phyloP scores from a whole-genome alignment of 2,113 vertebrate species.

The Vulpes ferrilata region DNA sequence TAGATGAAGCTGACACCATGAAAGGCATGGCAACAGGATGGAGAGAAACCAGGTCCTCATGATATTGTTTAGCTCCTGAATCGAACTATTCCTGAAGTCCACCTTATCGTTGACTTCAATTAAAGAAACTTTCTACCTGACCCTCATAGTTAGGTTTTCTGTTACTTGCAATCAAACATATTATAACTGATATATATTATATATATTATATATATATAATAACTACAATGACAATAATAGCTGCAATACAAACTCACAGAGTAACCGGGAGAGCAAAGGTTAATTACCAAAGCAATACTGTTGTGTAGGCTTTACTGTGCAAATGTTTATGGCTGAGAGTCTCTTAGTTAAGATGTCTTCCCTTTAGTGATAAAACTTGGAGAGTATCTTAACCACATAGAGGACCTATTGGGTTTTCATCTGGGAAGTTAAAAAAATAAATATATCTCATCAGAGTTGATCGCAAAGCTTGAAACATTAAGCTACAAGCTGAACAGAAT shows the following conservation, averaged over 20 bases:
- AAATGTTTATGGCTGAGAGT: neutral
- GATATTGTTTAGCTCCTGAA: neutral
- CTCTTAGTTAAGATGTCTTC: neutral
- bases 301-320: neutral
- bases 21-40: neutral
- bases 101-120: neutral
- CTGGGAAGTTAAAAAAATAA: neutral
- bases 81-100: neutral
- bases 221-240: neutral
- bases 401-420: neutral
- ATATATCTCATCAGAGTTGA: neutral
- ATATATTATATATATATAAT: neutral
- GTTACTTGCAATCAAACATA: neutral
- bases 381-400: neutral
- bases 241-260: neutral
- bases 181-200: neutral
- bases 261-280: neutral
- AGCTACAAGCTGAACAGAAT: neutral
- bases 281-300: neutral
- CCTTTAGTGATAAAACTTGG: neutral
- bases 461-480: conserved; percentile 36
- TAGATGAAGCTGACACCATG: neutral
- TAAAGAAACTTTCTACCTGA: neutral
- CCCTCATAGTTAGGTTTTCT: neutral
- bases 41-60: neutral